Evolutionary conservation across 2,888 invertebrate species (phyloP).

Genomic region (Marasmarcha lunaedactyla): DNA sequence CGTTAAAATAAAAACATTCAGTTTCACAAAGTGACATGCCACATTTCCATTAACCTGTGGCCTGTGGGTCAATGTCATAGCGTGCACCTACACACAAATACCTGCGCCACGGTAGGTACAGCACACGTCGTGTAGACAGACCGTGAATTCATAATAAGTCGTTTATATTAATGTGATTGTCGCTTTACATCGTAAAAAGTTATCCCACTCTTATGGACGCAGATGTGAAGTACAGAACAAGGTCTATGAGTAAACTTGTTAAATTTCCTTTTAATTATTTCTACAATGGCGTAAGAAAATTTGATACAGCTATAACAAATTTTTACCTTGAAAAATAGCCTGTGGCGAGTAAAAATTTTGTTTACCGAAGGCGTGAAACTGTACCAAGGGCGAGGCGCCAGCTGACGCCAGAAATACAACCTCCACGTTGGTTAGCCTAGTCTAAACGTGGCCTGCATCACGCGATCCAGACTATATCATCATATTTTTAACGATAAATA

Average conservation of each 20-base stretch:
- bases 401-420: constrained; percentile 23
- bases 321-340: no score
- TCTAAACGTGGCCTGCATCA: constrained; percentile 32
- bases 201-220: background rate
- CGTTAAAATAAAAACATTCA: no score
- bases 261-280: no score
- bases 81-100: background rate
- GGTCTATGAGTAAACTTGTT: no score
- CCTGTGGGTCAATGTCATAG: background rate
- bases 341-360: no score
- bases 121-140: background rate
- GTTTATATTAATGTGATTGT: background rate
- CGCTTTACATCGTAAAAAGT: background rate
- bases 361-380: no score
- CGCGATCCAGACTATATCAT: constrained; percentile 40
- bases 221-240: no score
- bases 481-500: no score
- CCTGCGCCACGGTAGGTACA: background rate
- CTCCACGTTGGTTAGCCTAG: constrained; percentile 52
- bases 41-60: background rate
- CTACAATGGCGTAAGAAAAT: no score
- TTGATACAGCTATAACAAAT: no score
- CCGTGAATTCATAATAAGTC: background rate
- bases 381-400: no score
- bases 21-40: no score